A percentile compares a stretch with the other conserved stretches of the same genome.
phyloP scores from a whole-genome alignment of 2,888 invertebrate species.

The Diaphora mendica region DNA sequence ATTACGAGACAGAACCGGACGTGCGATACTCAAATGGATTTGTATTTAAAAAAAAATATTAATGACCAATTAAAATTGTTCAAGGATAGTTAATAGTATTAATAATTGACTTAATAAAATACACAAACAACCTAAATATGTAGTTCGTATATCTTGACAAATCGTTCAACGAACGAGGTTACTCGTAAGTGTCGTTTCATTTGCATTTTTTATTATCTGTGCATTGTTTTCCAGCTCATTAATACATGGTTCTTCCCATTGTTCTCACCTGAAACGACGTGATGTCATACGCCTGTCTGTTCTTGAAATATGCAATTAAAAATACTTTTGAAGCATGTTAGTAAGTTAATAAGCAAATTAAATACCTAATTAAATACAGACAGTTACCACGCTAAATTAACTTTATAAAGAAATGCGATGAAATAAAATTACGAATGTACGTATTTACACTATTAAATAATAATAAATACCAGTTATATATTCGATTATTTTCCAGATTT shows the following conservation, averaged over 20 bases:
- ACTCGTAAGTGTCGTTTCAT: slow-evolving; percentile 54
- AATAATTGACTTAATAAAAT: slow-evolving; percentile 15
- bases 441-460: not conserved
- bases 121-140: not conserved
- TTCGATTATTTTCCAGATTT: too few relatives aligned
- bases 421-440: slow-evolving; percentile 23
- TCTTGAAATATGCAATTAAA: slow-evolving; percentile 60
- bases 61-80: slow-evolving; percentile 56
- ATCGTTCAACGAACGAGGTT: slow-evolving; percentile 30
- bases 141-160: not conserved
- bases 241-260: slow-evolving; percentile 68
- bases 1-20: slow-evolving; percentile 57
- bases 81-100: slow-evolving; percentile 27
- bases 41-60: slow-evolving; percentile 53
- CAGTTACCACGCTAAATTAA: slow-evolving; percentile 50
- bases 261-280: slow-evolving; percentile 63
- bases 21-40: slow-evolving; percentile 51
- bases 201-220: slow-evolving; percentile 65
- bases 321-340: slow-evolving; percentile 56
- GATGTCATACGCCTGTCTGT: slow-evolving; percentile 65
- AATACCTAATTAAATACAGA: slow-evolving; percentile 69
- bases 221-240: slow-evolving; percentile 69
- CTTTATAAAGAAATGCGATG: slow-evolving; percentile 57
- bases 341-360: slow-evolving; percentile 53
- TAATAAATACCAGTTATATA: slow-evolving; percentile 35